Conservation (phyloP, 2,888 invertebrate genomes). For the Gortyna flavago region DNA sequence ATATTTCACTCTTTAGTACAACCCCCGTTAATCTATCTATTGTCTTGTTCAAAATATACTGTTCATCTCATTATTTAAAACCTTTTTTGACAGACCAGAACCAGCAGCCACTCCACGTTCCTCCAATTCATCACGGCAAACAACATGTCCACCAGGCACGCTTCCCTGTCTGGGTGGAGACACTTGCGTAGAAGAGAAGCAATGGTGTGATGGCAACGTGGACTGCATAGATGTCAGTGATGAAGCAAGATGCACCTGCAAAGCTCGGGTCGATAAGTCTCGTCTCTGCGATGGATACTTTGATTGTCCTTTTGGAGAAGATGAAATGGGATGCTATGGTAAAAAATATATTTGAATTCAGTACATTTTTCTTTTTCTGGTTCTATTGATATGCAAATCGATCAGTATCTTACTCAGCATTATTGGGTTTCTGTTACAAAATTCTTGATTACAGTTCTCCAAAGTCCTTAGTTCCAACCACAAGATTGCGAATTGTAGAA, state of each 20-base stretch:
- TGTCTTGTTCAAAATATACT: not conserved
- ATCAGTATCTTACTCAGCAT: not conserved
- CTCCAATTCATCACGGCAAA: constrained; percentile 72
- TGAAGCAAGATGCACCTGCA: constrained; percentile 93
- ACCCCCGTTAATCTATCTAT: not conserved
- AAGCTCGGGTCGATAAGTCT: constrained; percentile 91
- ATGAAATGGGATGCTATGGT: constrained; percentile 95
- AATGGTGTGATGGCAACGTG: constrained; percentile 93
- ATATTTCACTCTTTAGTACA: not conserved
- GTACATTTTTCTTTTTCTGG: too few species aligned
- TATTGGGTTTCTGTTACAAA: not conserved
- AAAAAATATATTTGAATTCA: constrained; percentile 57
- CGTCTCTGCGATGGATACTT: constrained; percentile 95
- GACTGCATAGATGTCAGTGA: constrained; percentile 95
- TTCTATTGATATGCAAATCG: not conserved
- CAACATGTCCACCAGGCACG: constrained; percentile 77
- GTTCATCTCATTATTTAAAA: not conserved
- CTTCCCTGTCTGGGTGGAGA: constrained; percentile 79
- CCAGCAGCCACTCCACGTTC: constrained; percentile 51
- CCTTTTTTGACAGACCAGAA: constrained; percentile 63
- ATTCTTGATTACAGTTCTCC: not conserved
- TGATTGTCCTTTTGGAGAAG: constrained; percentile 95
- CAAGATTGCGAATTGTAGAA: not conserved
- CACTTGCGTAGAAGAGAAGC: constrained; percentile 88
- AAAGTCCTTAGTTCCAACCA: not conserved